A percentile compares a stretch with the other conserved stretches of the same genome.
Conservation (phyloP, 2,113 vertebrate genomes). For the Nothoprocta pentlandii region DNA sequence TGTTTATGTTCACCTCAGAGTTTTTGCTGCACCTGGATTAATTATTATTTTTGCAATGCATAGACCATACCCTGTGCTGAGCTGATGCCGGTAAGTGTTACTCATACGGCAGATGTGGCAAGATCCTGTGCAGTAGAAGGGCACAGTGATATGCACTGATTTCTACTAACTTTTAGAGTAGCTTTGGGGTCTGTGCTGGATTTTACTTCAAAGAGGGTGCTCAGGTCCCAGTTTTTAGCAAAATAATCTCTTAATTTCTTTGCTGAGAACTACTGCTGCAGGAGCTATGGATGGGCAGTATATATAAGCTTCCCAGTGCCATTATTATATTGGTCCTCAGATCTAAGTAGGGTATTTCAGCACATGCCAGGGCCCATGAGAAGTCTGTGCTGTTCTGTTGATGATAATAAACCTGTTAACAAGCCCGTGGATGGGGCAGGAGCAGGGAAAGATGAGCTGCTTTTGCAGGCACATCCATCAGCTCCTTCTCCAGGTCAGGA, state of each 20-base stretch:
- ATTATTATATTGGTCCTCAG: neutral
- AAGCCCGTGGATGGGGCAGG: neutral
- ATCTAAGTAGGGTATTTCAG: neutral
- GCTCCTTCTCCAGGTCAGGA: neutral
- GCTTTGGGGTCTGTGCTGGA: neutral
- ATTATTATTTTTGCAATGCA: neutral
- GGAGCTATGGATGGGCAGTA: neutral
- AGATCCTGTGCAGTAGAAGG: neutral
- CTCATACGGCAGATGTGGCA: neutral
- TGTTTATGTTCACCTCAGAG: neutral
- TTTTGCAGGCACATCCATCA: slow-evolving; percentile 7
- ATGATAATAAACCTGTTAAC: neutral
- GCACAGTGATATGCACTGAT: neutral
- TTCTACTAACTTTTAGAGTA: neutral
- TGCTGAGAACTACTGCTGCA: neutral
- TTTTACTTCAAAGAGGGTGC: neutral
- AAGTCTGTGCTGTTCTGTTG: neutral
- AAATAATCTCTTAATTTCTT: neutral
- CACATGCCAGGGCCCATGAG: neutral
- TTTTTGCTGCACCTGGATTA: slow-evolving; percentile 7
- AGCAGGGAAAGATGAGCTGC: neutral
- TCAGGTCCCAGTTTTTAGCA: neutral
- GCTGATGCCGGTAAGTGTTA: neutral
- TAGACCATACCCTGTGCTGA: neutral
- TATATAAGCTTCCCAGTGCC: neutral